phyloP scores from a whole-genome alignment of 2,888 invertebrate species.

The Thecocarcelia acutangulata region DNA sequence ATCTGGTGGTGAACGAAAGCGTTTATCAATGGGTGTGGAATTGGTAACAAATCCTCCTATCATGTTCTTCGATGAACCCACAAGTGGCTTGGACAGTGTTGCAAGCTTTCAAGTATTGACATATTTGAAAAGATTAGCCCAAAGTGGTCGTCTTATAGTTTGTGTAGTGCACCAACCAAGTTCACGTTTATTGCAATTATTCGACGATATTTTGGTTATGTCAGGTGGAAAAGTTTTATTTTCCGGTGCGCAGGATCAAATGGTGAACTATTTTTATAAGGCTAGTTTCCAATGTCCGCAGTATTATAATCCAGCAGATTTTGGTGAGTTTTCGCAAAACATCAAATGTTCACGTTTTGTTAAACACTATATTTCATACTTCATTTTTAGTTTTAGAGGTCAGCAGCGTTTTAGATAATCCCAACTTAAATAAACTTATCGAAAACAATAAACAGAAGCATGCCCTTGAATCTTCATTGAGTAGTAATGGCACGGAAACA shows the following conservation, averaged over 20 bases:
- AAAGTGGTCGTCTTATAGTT: slow-evolving; percentile 91
- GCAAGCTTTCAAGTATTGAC: slow-evolving; percentile 91
- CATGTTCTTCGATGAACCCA: slow-evolving; percentile 97
- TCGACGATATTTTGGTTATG: slow-evolving; percentile 92
- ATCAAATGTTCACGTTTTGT: neutral
- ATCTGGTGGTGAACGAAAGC: slow-evolving; percentile 94
- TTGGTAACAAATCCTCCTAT: slow-evolving; percentile 94
- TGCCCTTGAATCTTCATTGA: slow-evolving; percentile 29
- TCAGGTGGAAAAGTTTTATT: slow-evolving; percentile 89
- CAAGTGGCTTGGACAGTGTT: slow-evolving; percentile 91
- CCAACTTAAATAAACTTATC: slow-evolving; percentile 76
- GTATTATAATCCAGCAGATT: slow-evolving; percentile 95
- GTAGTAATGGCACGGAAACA: slow-evolving; percentile 34
- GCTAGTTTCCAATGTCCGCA: slow-evolving; percentile 89
- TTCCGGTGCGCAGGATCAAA: slow-evolving; percentile 87
- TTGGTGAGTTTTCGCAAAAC: slow-evolving; percentile 83
- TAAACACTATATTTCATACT: too few relatives aligned
- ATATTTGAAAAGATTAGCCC: slow-evolving; percentile 89
- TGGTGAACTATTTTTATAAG: slow-evolving; percentile 87
- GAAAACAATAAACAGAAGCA: slow-evolving; percentile 71
- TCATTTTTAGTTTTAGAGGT: slow-evolving; percentile 83
- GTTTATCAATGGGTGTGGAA: slow-evolving; percentile 94
- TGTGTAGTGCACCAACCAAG: slow-evolving; percentile 96
- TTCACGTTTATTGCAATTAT: slow-evolving; percentile 90
- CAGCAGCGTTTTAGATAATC: slow-evolving; percentile 83